Evolutionary conservation across 2,888 invertebrate species (phyloP).

Genomic region (Callinectes sapidus): DNA sequence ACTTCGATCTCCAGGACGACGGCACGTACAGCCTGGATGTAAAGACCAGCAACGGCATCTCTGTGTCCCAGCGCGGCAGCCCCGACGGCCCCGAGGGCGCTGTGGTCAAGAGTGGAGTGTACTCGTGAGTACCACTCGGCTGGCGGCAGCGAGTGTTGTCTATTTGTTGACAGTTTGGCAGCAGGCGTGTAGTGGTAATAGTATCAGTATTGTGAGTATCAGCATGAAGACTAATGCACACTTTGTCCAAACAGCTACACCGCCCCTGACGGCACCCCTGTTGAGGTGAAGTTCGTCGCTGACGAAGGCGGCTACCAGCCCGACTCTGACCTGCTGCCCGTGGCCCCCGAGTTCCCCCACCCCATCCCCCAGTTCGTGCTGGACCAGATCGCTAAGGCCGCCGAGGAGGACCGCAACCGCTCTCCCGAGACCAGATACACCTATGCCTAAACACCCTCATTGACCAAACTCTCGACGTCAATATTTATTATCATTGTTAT

Average conservation of each 20-base stretch:
- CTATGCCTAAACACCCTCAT: background rate
- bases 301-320: constrained; percentile 54
- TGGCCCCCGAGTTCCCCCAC: constrained; percentile 61
- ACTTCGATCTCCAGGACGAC: constrained; percentile 43
- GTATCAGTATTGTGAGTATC: background rate
- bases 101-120: constrained; percentile 50
- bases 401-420: constrained; percentile 46
- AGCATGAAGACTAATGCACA: background rate
- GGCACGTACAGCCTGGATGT: constrained; percentile 59
- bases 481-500: background rate
- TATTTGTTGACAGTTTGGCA: background rate
- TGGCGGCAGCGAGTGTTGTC: background rate
- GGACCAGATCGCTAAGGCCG: constrained; percentile 57
- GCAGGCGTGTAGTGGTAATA: background rate
- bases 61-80: constrained; percentile 49
- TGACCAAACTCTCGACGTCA: background rate
- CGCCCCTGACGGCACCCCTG: constrained; percentile 52
- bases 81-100: constrained; percentile 53
- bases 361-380: constrained; percentile 57
- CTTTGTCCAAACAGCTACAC: constrained; percentile 48
- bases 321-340: constrained; percentile 41
- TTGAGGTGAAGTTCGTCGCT: constrained; percentile 37
- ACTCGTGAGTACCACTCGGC: constrained; percentile 58
- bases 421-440: background rate
- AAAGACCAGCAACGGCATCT: constrained; percentile 66